A percentile compares a stretch with the other conserved stretches of the same genome.
phyloP scores from a whole-genome alignment of 1,140 invertebrate species.

The Heliconius eleuchia region DNA sequence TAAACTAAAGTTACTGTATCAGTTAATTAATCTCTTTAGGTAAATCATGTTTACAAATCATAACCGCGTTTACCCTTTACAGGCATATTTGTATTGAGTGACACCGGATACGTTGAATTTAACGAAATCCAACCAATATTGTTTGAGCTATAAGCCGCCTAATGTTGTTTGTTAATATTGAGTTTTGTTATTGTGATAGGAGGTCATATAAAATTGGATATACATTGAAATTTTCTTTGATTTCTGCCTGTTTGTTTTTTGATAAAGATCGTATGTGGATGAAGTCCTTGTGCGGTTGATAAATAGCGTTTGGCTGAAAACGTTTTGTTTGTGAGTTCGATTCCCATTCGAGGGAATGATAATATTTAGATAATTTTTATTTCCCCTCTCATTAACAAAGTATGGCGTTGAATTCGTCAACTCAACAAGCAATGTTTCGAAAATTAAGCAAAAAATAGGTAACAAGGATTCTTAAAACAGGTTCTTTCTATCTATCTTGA shows the following conservation, averaged over 20 bases:
- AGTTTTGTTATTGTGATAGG: not conserved
- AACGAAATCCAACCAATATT: not conserved
- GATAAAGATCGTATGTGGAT: not conserved
- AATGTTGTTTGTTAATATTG: not conserved
- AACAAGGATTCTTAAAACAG: no score
- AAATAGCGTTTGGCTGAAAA: no score
- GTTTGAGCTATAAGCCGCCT: not conserved
- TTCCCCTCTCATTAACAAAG: no score
- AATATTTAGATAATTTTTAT: no score
- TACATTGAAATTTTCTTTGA: not conserved
- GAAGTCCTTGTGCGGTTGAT: not conserved
- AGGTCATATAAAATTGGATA: not conserved
- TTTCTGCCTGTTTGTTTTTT: not conserved
- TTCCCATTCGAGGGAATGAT: no score
- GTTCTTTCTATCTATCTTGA: no score
- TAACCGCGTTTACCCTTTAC: not conserved
- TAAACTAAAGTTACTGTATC: constrained; percentile 2
- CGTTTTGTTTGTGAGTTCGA: no score
- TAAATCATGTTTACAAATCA: constrained; percentile 13
- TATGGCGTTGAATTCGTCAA: no score
- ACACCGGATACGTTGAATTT: not conserved
- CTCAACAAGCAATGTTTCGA: no score
- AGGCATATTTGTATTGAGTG: constrained; percentile 13
- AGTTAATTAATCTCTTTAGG: constrained; percentile 12
- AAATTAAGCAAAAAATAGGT: no score